Base-by-base conservation (phyloP, 30 jellyfish, hydroid and myxozoan species). In the Pelagia noctiluca region DNA sequence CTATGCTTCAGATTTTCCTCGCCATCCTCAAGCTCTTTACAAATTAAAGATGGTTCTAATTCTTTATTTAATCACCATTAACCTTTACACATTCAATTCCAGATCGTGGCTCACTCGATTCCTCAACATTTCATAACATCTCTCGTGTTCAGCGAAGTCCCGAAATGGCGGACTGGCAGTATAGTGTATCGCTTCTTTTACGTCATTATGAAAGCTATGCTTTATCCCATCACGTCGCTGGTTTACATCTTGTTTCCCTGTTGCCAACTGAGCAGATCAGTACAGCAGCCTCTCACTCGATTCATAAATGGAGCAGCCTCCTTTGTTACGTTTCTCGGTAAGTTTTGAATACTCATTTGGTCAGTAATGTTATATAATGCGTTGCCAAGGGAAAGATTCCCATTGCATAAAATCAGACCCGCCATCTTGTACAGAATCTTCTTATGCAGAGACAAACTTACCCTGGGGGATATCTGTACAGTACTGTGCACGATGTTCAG, bases 71-170 rank as follows among this genome's bases (percentile, higher is more conserved):
- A 42, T 42, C 30, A 28, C 48, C 30, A 42, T 61, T 61, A 0
- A 57, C 69, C 11, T 71, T n/a, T n/a, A n/a, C n/a, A n/a, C n/a
- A 32, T 23, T 35, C 24, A 1, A 13, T 57, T 79, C 47, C 35
- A 92, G 98, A 66, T 92, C 53, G 98, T 92, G 30, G 88, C 98
- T 12, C 98, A 92, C 36, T 94, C 98, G 0, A 60, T 92, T 35
- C 92, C 89, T 5, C 98, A 92, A 69, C 98, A 92, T 66, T 82
- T 75, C 8, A 48, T 92, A 22, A 48, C 96, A 26, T 80, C 96
- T 1, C 49, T 92, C 89, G 98, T 92, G 4, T 79, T 50, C 33
- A 94, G 75, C 67, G 60, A 67, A 46, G 64, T 74, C 19, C 90
- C 92, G 19, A 62, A 71, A 76, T 92, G 96, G 96, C 90, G 89